Evolutionary conservation across 1,140 invertebrate genomes (phyloP).

Genomic region (Zeugodacus cucurbitae): DNA sequence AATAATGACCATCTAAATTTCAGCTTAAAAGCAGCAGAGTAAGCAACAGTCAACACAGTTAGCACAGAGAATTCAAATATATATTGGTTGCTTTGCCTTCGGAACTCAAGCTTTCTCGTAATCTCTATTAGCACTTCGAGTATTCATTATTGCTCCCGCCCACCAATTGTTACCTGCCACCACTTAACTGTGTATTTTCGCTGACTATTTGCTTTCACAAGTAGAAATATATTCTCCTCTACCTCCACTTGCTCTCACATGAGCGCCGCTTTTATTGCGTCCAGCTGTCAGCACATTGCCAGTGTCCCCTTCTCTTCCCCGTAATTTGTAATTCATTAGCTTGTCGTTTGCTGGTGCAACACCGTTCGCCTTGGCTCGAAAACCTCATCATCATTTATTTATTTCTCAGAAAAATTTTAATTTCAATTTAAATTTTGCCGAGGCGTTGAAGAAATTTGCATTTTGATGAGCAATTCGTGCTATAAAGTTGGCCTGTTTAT

Average conservation of each 20-base stretch:
- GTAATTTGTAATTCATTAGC: slow-evolving; percentile 12
- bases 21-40: background rate
- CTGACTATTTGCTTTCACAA: background rate
- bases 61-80: background rate
- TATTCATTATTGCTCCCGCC: background rate
- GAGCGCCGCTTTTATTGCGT: background rate
- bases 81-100: background rate
- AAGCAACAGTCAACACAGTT: background rate
- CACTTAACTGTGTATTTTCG: background rate
- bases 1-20: slow-evolving; percentile 22
- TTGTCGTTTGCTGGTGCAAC: background rate
- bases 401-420: background rate
- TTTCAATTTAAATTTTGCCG: slow-evolving; percentile 18
- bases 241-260: background rate
- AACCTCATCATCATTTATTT: background rate
- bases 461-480: slow-evolving; percentile 17
- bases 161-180: background rate
- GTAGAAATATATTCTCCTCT: background rate
- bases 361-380: background rate
- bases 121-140: background rate
- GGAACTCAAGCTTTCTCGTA: too few species aligned
- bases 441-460: slow-evolving; percentile 3
- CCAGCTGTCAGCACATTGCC: background rate
- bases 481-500: background rate
- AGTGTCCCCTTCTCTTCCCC: background rate